Percentiles rank a stretch among this genome's conserved stretches.
These are phyloP conservation scores for Eristalis arbustorum DNA, from an alignment of 2,888 invertebrate genomes.

Conservation along the genomic window DNA sequence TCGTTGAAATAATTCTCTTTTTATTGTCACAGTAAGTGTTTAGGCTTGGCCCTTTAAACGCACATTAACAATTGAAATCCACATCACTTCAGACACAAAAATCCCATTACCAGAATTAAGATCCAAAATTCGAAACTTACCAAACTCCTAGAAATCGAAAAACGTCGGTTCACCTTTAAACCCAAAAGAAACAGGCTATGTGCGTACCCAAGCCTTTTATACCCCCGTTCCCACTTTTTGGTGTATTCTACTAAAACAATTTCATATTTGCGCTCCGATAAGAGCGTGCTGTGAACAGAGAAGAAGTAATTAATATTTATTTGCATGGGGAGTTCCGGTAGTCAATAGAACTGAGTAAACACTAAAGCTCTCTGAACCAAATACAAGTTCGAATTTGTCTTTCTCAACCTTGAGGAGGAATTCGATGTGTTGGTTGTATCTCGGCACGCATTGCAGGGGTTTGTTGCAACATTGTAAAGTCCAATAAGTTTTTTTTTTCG, in stretches of 20 bases:
- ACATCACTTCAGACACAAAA: neutral
- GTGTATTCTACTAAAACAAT: neutral
- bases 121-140: neutral
- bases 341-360: neutral
- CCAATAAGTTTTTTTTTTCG: no score
- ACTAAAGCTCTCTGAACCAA: neutral
- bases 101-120: neutral
- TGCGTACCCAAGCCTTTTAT: neutral
- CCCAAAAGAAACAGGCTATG: neutral
- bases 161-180: neutral
- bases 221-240: neutral
- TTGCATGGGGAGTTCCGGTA: constrained; percentile 41
- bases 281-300: neutral
- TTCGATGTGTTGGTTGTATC: neutral
- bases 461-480: neutral
- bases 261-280: neutral
- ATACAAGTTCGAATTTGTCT: neutral
- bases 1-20: no score
- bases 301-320: constrained; percentile 42
- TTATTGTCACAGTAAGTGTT: no score
- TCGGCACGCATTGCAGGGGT: neutral
- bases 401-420: neutral
- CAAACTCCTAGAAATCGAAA: neutral
- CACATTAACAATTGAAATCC: no score
- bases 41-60: no score